phyloP scores from a whole-genome alignment of 2,888 invertebrate species.

The Priocnemis perturbator region DNA sequence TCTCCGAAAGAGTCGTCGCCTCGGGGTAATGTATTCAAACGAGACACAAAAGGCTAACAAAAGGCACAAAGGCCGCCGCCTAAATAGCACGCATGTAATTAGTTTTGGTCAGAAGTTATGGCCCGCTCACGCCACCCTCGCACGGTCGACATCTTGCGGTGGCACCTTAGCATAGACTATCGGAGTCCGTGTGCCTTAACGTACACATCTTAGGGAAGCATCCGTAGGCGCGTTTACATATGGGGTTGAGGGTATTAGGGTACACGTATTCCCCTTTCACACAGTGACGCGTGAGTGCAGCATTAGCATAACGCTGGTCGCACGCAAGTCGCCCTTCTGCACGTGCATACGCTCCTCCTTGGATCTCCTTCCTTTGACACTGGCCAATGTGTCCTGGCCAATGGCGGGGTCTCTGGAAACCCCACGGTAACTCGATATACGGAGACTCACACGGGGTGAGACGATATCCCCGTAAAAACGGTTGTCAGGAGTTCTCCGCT shows the following conservation, averaged over 20 bases:
- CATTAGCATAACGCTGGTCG: conserved; percentile 66
- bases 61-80: conserved; percentile 51
- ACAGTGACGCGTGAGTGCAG: conserved; percentile 24
- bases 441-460: conserved; percentile 41
- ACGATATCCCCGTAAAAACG: conserved; percentile 51
- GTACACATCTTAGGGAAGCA: not conserved
- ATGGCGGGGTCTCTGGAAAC: conserved; percentile 46
- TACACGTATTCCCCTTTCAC: conserved; percentile 16
- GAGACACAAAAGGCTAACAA: conserved; percentile 63
- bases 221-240: not conserved
- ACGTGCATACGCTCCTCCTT: conserved; percentile 44
- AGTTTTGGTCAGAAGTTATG: conserved; percentile 66
- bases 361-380: conserved; percentile 55
- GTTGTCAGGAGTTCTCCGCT: conserved; percentile 42
- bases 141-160: conserved; percentile 4
- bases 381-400: conserved; percentile 45
- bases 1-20: conserved; percentile 28
- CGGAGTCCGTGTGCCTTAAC: not conserved
- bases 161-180: not conserved
- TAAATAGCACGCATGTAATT: conserved; percentile 66
- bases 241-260: not conserved
- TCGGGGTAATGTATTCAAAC: conserved; percentile 63
- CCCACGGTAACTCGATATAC: conserved; percentile 61
- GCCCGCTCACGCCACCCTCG: conserved; percentile 26
- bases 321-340: conserved; percentile 47